These are phyloP conservation scores for Andrena chrysosceles DNA, from an alignment of 2,888 invertebrate species.

Conservation along the genomic window DNA sequence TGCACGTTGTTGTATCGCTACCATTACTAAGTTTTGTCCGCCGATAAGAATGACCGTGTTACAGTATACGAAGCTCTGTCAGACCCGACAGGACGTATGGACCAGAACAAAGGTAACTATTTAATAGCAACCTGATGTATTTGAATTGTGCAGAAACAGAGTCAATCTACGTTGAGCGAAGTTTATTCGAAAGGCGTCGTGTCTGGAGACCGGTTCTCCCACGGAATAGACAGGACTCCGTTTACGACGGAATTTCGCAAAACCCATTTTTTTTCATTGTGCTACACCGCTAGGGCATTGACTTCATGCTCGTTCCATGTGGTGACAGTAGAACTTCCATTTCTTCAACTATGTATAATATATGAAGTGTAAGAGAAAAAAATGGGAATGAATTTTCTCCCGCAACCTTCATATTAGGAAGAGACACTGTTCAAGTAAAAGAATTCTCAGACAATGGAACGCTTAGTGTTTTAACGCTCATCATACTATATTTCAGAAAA, in stretches of 20 bases:
- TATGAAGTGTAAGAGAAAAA: no score
- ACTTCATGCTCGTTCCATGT: background rate
- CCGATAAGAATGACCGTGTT: slow-evolving; percentile 7
- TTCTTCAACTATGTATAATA: no score
- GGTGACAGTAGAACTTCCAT: no score
- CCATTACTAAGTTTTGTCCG: slow-evolving; percentile 2
- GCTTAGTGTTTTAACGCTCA: no score
- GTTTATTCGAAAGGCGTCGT: slow-evolving; percentile 58
- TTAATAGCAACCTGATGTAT: slow-evolving; percentile 39
- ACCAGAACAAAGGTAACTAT: slow-evolving; percentile 44
- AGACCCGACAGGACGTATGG: slow-evolving; percentile 5
- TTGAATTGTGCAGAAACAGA: slow-evolving; percentile 53
- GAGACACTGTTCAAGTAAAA: no score
- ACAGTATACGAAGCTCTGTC: background rate
- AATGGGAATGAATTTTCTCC: no score
- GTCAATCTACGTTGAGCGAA: slow-evolving; percentile 38
- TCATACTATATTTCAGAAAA: no score
- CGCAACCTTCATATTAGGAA: no score
- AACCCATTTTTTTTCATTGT: slow-evolving; percentile 29
- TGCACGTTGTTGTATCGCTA: background rate
- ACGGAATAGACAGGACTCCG: slow-evolving; percentile 47
- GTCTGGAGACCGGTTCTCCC: slow-evolving; percentile 65
- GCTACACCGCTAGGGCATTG: slow-evolving; percentile 11
- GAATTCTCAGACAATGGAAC: no score
- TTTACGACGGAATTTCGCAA: slow-evolving; percentile 65